Evolutionary conservation across 2,797 vertebrate species (phyloP).

Genomic region (Epinephelus awoara): DNA sequence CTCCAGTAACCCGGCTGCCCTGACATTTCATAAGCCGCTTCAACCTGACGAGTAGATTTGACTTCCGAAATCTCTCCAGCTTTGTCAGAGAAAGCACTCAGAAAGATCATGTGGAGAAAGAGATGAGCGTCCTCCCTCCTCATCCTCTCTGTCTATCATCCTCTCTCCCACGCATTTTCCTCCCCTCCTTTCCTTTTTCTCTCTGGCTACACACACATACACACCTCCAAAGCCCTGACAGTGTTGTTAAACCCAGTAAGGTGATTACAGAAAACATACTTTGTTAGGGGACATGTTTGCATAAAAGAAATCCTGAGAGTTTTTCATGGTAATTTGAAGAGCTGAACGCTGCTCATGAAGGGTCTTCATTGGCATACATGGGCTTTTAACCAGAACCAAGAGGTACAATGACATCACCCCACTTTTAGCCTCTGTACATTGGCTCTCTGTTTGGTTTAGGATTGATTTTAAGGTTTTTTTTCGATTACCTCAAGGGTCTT

Average conservation of each 20-base stretch:
- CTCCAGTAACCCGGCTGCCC: not conserved
- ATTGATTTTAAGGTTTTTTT: too few species aligned
- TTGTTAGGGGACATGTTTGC: slow-evolving; percentile 11
- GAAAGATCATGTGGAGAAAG: not conserved
- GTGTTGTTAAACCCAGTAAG: not conserved
- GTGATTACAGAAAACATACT: not conserved
- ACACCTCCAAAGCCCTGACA: not conserved
- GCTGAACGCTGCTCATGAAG: not conserved
- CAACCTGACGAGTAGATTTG: slow-evolving; percentile 3
- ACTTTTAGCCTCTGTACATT: too few species aligned
- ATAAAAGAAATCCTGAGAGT: not conserved
- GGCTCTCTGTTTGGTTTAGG: too few species aligned
- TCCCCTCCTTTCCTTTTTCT: not conserved
- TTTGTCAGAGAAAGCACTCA: slow-evolving; percentile 6
- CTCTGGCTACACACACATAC: slow-evolving; percentile 3
- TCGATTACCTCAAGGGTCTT: too few species aligned
- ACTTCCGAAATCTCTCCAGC: slow-evolving; percentile 26
- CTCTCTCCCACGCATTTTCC: not conserved
- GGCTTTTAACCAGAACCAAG: too few species aligned
- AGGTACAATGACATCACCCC: too few species aligned
- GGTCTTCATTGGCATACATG: not conserved
- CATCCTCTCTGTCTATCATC: not conserved
- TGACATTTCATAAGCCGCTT: slow-evolving; percentile 33
- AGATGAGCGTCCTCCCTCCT: slow-evolving; percentile 8
- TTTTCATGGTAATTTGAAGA: too few species aligned